phyloP scores from a whole-genome alignment of 2,888 invertebrate species.

The Cataglyphis rosenhaueri region DNA sequence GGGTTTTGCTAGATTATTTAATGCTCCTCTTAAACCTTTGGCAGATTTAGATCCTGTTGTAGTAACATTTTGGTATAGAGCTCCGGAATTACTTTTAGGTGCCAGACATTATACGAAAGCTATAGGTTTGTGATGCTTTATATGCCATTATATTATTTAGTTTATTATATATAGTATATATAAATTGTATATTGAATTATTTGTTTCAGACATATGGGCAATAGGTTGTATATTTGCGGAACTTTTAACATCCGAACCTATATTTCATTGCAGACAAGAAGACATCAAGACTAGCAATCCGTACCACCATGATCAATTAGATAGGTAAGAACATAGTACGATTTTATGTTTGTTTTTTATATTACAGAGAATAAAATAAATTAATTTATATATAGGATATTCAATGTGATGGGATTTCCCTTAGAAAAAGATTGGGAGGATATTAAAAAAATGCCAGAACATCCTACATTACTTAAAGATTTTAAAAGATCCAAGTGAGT shows the following conservation, averaged over 20 bases:
- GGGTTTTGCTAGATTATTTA: conserved; percentile 99
- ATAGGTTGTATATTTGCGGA: conserved; percentile 99
- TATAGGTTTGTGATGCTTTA: conserved; percentile 89
- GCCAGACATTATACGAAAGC: conserved; percentile 99
- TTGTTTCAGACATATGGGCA: conserved; percentile 96
- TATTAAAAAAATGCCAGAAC: conserved; percentile 99
- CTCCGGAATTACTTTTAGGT: conserved; percentile 97
- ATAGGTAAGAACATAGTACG: conserved; percentile 86
- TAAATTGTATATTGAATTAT: not conserved
- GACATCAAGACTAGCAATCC: conserved; percentile 99
- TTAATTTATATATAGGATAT: conserved; percentile 89
- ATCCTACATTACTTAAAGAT: conserved; percentile 97
- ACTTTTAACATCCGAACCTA: conserved; percentile 99
- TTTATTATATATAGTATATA: too few relatives aligned
- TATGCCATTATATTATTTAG: not conserved
- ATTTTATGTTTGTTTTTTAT: not conserved
- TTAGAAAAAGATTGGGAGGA: conserved; percentile 99
- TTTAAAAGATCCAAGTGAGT: conserved; percentile 96
- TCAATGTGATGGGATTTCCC: conserved; percentile 99
- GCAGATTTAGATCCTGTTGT: conserved; percentile 99
- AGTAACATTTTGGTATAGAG: conserved; percentile 99
- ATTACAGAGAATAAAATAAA: not conserved
- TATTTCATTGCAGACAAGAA: conserved; percentile 99
- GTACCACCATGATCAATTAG: conserved; percentile 99
- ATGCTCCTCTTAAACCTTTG: conserved; percentile 98